Base-by-base conservation (phyloP, 2,113 vertebrate genomes). In the Ursus arctos region DNA sequence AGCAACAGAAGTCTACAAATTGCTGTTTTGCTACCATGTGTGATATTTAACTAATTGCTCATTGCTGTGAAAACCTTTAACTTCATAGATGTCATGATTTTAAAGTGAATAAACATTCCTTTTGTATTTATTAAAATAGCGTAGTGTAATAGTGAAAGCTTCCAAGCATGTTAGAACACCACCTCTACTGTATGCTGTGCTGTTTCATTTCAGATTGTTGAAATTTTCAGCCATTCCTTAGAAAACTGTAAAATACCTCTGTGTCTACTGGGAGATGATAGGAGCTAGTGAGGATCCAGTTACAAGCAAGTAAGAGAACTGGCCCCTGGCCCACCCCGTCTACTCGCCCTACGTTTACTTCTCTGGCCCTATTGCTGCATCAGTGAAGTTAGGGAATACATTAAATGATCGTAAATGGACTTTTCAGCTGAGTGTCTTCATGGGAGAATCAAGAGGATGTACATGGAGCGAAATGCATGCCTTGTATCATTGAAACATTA, bases 11-110 rank as follows among this genome's bases (percentile, higher is more conserved):
- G 22, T 76, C 88, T 95, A 93, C 88, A 95, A 92, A 94, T 51
- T 87, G 95, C 94, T 95, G 36, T 88, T 97, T 97, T 91, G 96
- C 92, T 76, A 96, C 91, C 28, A n/a, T 72, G 84, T 96, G 95
- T 96, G 97, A 97, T 97, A 97, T 97, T 95, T 96, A 95, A 98
- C 97, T 96, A 97, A 97, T 98, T 95, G 94, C 72, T 96, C 92
- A 65, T 96, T 83, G 90, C 79, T 95, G 92, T 71, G 94, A 95
- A 97, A 97, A 97, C 97, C 97, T 97, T 96, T 96, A 94, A 71
- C 83, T 97, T 97, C 90, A 33, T 82, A 87, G 89, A 96, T 93
- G 92, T n/a, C 90, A 40, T 88, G 86, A 88, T 80, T 97, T 97
- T 88, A 67, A 94, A 95, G 69, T 88, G 95, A 97, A 86, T 92